phyloP scores from a whole-genome alignment of 2,113 vertebrate genomes.

The Eidolon helvum region DNA sequence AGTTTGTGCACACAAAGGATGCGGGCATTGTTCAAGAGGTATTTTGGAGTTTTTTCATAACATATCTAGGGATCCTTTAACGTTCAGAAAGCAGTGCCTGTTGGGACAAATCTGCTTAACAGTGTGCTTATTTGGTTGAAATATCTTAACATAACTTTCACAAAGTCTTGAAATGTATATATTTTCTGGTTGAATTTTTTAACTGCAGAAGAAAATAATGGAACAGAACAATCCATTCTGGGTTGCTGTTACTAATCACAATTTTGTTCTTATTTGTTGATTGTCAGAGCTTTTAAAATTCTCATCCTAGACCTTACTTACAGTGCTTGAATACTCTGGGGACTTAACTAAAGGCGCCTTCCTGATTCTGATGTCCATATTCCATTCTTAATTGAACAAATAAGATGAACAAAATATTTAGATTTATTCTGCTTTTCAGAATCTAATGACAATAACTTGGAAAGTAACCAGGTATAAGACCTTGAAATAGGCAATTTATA shows the following conservation, averaged over 20 bases:
- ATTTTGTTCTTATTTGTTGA: neutral
- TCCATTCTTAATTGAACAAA: neutral
- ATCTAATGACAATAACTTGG: neutral
- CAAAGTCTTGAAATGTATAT: conserved; percentile 2
- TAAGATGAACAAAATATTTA: neutral
- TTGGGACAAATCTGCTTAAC: neutral
- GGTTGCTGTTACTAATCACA: neutral
- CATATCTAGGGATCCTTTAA: neutral
- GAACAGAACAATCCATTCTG: neutral
- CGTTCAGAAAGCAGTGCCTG: neutral
- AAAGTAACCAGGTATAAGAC: neutral
- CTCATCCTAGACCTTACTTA: neutral
- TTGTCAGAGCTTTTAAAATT: neutral
- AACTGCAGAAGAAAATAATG: neutral
- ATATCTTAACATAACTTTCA: conserved; percentile 11
- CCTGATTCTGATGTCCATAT: neutral
- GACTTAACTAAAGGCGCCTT: neutral
- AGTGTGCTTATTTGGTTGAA: neutral
- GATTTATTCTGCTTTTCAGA: neutral
- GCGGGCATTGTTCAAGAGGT: neutral
- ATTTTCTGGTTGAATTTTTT: neutral
- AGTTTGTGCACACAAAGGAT: neutral
- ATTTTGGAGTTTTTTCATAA: neutral
- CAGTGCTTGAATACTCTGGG: neutral
- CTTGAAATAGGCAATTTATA: neutral